These are phyloP conservation scores for Pseudorectes ferrugineus DNA, from an alignment of 2,113 vertebrate genomes.

Conservation along the genomic window DNA sequence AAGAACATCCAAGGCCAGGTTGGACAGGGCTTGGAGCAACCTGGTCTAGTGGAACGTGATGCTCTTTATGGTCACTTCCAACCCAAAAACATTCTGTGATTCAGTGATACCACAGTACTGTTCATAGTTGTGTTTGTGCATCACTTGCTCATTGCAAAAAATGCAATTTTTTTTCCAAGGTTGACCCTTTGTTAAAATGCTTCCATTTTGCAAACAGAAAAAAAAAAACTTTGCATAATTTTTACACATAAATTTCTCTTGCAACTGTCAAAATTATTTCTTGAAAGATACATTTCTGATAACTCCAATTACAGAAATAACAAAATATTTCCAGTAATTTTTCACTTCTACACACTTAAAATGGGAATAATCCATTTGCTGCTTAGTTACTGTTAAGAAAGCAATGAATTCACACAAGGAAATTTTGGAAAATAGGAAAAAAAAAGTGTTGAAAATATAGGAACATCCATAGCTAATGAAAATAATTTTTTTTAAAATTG, in stretches of 20 bases:
- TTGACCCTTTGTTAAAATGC: neutral
- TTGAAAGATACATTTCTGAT: neutral
- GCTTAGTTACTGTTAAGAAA: neutral
- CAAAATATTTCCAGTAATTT: neutral
- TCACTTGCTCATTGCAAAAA: neutral
- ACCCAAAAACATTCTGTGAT: neutral
- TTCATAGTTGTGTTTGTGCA: neutral
- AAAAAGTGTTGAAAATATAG: rapidly evolving
- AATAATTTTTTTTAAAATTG: rapidly evolving
- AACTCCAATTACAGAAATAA: neutral
- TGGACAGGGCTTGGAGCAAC: neutral
- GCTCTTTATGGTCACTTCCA: neutral
- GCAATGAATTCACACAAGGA: neutral
- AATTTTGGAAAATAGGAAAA: neutral
- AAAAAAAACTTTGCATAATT: neutral
- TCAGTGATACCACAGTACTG: no score
- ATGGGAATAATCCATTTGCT: neutral
- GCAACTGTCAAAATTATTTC: neutral
- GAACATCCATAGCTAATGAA: neutral
- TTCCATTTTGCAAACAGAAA: neutral
- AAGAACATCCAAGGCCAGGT: neutral
- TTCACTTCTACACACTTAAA: neutral
- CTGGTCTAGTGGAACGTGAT: neutral
- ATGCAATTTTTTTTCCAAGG: neutral
- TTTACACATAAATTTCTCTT: neutral